Evolutionary conservation across 2,113 vertebrate species (phyloP).

Genomic region (Gallinago media): DNA sequence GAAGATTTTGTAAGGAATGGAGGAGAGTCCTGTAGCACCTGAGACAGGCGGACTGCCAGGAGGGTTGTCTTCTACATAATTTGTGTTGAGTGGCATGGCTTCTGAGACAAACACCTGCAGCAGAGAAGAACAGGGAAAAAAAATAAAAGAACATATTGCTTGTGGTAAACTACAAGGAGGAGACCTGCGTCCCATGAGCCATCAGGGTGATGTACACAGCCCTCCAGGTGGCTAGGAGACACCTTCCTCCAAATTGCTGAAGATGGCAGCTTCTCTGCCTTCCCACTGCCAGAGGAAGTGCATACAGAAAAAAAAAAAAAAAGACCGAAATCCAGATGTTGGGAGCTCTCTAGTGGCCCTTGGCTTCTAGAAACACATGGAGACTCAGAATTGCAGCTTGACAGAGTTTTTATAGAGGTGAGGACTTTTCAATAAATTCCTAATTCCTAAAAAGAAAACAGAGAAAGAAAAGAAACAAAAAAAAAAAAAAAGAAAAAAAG

Average conservation of each 20-base stretch:
- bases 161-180: neutral
- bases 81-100: neutral
- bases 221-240: neutral
- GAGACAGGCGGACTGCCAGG: neutral
- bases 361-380: neutral
- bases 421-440: neutral
- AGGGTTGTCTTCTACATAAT: rapidly evolving
- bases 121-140: neutral
- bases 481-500: neutral
- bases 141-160: neutral
- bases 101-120: neutral
- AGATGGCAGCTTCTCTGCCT: neutral
- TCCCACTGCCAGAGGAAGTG: neutral
- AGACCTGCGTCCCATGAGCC: neutral
- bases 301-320: neutral
- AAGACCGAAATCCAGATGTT: neutral
- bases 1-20: neutral
- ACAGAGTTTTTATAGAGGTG: neutral
- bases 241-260: neutral
- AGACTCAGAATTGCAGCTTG: neutral
- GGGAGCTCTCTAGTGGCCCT: neutral
- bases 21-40: neutral
- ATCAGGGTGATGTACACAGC: neutral
- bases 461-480: neutral
- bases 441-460: neutral